phyloP scores from a whole-genome alignment of 2,888 invertebrate genomes.

The Eupithecia subfuscata region DNA sequence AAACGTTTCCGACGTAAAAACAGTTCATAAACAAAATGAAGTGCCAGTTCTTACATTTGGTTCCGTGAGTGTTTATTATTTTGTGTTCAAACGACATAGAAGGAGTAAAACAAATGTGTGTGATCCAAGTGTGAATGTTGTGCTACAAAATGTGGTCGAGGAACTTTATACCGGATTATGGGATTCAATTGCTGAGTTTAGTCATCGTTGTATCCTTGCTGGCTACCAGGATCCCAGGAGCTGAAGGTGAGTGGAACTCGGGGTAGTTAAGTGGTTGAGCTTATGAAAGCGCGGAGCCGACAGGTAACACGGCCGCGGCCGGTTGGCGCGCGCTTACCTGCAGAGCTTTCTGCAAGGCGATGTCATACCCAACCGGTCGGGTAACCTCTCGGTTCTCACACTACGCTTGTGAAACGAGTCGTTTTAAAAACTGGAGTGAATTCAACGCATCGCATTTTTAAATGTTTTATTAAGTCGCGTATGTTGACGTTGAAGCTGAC shows the following conservation, averaged over 20 bases:
- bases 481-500: slow-evolving; percentile 62
- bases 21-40: slow-evolving; percentile 83
- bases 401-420: slow-evolving; percentile 79
- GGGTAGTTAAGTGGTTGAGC: slow-evolving; percentile 65
- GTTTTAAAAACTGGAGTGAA: slow-evolving; percentile 83
- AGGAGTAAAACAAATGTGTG: slow-evolving; percentile 84
- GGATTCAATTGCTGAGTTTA: slow-evolving; percentile 84
- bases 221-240: slow-evolving; percentile 78
- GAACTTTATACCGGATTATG: slow-evolving; percentile 87
- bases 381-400: slow-evolving; percentile 78
- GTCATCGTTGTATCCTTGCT: slow-evolving; percentile 75
- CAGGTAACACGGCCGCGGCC: slow-evolving; percentile 63
- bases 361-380: slow-evolving; percentile 63
- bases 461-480: slow-evolving; percentile 74
- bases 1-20: slow-evolving; percentile 73
- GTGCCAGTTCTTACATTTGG: slow-evolving; percentile 81
- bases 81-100: slow-evolving; percentile 76
- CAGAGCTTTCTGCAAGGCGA: slow-evolving; percentile 62
- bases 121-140: slow-evolving; percentile 84
- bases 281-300: slow-evolving; percentile 79
- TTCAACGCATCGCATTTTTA: slow-evolving; percentile 78
- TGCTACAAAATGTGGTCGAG: slow-evolving; percentile 87
- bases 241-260: slow-evolving; percentile 83
- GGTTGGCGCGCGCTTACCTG: slow-evolving; percentile 57
- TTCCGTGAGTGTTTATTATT: slow-evolving; percentile 81